These are phyloP conservation scores for Smittia sp. DNA, from an alignment of 2,888 invertebrate genomes.

Conservation along the genomic window DNA sequence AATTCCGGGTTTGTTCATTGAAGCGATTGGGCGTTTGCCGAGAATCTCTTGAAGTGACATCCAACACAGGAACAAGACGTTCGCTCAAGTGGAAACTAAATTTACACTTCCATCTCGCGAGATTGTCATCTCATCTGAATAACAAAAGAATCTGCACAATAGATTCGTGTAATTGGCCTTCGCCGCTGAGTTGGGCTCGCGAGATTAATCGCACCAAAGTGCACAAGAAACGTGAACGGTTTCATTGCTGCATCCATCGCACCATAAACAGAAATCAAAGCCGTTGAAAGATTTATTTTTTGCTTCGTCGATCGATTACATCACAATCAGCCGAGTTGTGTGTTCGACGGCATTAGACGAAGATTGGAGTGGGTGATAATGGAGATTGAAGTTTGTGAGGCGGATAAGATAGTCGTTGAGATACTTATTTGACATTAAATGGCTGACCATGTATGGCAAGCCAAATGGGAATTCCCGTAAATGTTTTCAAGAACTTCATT, in stretches of 20 bases:
- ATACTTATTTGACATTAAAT: no score
- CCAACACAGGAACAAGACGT: neutral
- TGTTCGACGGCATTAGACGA: neutral
- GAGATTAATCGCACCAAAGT: neutral
- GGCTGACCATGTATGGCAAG: neutral
- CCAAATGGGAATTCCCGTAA: no score
- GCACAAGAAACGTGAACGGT: neutral
- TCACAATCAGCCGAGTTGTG: neutral
- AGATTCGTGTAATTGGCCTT: conserved; percentile 34
- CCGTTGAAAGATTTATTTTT: no score
- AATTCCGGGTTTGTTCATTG: conserved; percentile 5
- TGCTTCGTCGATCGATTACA: neutral
- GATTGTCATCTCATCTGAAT: conserved; percentile 37
- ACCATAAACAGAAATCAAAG: conserved; percentile 5
- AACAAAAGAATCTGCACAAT: conserved; percentile 30
- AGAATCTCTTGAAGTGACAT: neutral
- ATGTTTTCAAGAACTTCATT: no score
- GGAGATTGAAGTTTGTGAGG: neutral
- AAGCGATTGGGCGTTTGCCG: conserved; percentile 11
- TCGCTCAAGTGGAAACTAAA: neutral
- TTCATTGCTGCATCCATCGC: conserved; percentile 4
- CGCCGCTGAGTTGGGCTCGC: neutral
- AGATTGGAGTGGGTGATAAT: neutral
- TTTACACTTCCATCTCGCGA: neutral
- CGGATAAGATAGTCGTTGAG: no score